These are phyloP conservation scores for Eupithecia inturbata DNA, from an alignment of 2,888 invertebrate genomes.

Conservation along the genomic window DNA sequence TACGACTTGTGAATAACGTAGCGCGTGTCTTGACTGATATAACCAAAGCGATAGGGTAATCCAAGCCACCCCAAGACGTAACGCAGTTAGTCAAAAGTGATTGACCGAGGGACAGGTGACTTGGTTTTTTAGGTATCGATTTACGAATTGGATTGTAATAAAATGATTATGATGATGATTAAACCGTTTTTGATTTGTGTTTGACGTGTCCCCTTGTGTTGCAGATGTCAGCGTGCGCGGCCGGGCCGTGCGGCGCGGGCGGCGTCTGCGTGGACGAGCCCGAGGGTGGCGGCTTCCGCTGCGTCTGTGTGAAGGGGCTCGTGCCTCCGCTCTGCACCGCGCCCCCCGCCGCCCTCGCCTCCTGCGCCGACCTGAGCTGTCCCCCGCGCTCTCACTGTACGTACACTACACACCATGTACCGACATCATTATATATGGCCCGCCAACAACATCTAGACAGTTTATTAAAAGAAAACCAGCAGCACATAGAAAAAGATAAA, in stretches of 20 bases:
- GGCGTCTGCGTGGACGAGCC: slow-evolving; percentile 88
- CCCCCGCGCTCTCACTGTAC: slow-evolving; percentile 87
- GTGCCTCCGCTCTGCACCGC: slow-evolving; percentile 71
- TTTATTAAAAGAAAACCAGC: too few relatives aligned
- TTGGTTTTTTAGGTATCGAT: background rate
- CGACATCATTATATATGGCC: background rate
- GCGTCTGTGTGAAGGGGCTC: slow-evolving; percentile 88
- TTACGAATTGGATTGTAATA: too few relatives aligned
- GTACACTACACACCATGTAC: slow-evolving; percentile 10
- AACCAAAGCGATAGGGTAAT: background rate
- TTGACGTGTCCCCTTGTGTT: background rate
- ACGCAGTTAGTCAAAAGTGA: background rate
- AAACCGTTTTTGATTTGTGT: background rate
- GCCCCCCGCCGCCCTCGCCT: slow-evolving; percentile 64
- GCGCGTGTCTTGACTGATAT: too few relatives aligned
- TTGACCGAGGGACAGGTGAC: background rate
- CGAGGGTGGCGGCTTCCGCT: slow-evolving; percentile 79
- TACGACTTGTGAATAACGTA: too few relatives aligned
- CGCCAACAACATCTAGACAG: too few relatives aligned
- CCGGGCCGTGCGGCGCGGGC: slow-evolving; percentile 89
- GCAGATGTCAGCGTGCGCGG: slow-evolving; percentile 86
- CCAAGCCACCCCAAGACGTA: background rate
- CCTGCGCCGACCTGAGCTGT: slow-evolving; percentile 83
- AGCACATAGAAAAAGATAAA: too few relatives aligned
- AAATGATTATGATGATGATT: too few relatives aligned